Conservation (phyloP, 1,140 invertebrate species). For the Prorops nasuta region DNA sequence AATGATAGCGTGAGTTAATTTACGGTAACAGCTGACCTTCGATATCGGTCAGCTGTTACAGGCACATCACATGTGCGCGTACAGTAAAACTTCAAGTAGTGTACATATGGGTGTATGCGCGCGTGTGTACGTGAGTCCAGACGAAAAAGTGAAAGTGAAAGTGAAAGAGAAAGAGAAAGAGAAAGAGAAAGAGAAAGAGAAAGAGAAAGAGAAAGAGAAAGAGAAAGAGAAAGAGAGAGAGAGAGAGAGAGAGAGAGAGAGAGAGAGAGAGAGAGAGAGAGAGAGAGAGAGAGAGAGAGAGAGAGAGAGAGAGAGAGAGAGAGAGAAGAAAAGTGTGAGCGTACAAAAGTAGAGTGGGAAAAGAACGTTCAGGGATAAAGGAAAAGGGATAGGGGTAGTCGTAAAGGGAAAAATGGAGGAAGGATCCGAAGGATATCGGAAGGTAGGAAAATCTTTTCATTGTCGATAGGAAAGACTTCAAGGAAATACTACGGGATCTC, state of each 20-base stretch:
- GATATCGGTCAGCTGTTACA: conserved; percentile 17
- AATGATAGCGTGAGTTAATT: no score
- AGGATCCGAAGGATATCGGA: no score
- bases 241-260: not conserved
- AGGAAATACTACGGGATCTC: no score
- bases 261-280: no score
- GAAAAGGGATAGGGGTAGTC: not conserved
- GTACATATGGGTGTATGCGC: not conserved
- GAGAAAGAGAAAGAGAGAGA: not conserved
- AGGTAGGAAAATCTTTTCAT: no score
- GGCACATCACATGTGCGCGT: not conserved
- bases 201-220: not conserved
- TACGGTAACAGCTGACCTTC: conserved; percentile 26
- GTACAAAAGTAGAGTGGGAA: not conserved
- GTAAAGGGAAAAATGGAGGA: no score
- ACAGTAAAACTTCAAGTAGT: not conserved
- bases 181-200: not conserved
- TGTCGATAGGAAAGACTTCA: no score
- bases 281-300: no score
- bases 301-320: no score
- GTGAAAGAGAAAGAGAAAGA: conserved; percentile 8
- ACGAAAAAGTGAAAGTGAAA: conserved; percentile 13
- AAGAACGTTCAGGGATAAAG: not conserved
- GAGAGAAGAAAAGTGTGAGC: not conserved
- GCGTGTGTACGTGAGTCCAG: conserved; percentile 7